phyloP scores from a whole-genome alignment of 2,797 vertebrate genomes.

The Falco cherrug region DNA sequence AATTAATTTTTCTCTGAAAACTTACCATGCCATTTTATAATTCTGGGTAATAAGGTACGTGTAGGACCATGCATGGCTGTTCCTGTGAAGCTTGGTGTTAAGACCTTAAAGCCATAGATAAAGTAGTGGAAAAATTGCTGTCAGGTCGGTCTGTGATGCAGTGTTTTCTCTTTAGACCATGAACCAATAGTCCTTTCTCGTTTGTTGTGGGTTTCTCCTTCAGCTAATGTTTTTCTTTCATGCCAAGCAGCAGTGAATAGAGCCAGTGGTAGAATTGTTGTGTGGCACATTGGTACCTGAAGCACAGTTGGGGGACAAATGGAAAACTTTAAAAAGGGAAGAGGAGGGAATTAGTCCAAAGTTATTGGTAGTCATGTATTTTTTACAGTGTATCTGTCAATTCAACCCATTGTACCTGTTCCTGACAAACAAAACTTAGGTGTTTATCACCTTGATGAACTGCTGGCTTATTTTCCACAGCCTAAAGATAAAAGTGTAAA shows the following conservation, averaged over 20 bases:
- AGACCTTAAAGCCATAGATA: neutral
- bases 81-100: neutral
- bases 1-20: neutral
- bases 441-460: neutral
- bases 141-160: neutral
- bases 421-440: neutral
- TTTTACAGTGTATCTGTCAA: neutral
- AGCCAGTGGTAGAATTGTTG: neutral
- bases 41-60: neutral
- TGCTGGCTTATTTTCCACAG: neutral
- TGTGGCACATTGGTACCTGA: neutral
- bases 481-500: neutral
- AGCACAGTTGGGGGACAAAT: neutral
- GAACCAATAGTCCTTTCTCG: neutral
- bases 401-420: neutral
- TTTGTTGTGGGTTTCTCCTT: neutral
- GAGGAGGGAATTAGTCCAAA: neutral
- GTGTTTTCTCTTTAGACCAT: neutral
- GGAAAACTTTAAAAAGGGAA: neutral
- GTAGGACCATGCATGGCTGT: neutral
- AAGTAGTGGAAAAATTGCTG: neutral
- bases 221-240: neutral
- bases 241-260: neutral
- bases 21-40: neutral
- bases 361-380: neutral